Evolutionary conservation across 2,888 invertebrate genomes (phyloP), one percentile per base, ranked within the genome.

Genomic region (Caenorhabditis zanzibari): DNA sequence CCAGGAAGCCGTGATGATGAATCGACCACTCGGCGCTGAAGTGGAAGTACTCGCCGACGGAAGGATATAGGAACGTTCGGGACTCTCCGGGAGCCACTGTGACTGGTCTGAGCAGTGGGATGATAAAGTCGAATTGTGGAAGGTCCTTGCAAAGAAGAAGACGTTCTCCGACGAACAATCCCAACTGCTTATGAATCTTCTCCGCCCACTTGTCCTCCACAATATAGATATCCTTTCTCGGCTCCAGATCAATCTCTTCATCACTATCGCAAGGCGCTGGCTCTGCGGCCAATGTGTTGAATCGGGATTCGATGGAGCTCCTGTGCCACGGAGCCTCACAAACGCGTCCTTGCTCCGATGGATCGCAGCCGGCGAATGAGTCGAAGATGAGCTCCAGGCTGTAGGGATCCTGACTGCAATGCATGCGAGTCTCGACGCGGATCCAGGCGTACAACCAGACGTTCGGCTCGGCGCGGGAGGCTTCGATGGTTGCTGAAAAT

Each of bases 241-340:
- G 68, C 32, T 61, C 58, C 7, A 59, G n/a, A 1, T 44, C 61
- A 19, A 83, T 74, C 14, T 74, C 74, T 4, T 74, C 69, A 14
- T 83, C 83, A 22, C 64, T 64, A 0, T 73, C 73, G n/a, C 19
- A 49, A 32, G 75, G 75, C 0, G 9, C 9, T 16, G 71, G 77
- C 10, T 63, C 61, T 0, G 44, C 38, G 0, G n/a, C 7, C 63
- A 58, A 59, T 2, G 22, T 26, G 3, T 28, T 19, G 52, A 72
- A 82, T 24, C 66, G 56, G 2, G 66, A 82, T 12, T 76, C 64
- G 5, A 64, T 4, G 1, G 54, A 64, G 10, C 6, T 9, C 10
- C 41, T 44, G n/a, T 79, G 61, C 83, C 83, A 83, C 26, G 83
- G 83, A 14, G 83, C 79, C 64, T 74, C 63, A 16, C n/a, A 28